phyloP scores from a whole-genome alignment of 2,888 invertebrate species.

The Balanococcus diminutus region DNA sequence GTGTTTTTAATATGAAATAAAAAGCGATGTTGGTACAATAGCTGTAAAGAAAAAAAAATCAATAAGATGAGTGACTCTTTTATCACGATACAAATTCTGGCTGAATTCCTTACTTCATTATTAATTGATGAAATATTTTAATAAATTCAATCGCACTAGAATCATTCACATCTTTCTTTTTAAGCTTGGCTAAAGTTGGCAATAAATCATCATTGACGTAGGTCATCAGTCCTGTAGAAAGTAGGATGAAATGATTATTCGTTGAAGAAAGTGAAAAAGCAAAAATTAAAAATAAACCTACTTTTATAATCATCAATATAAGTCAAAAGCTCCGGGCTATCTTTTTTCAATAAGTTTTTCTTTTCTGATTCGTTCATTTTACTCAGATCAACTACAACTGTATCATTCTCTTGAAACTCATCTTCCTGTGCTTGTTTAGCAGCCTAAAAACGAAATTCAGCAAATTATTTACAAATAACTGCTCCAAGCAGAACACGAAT shows the following conservation, averaged over 20 bases:
- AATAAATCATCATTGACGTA: slow-evolving; percentile 62
- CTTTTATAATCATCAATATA: slow-evolving; percentile 78
- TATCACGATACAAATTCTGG: neutral
- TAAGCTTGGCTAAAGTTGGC: slow-evolving; percentile 72
- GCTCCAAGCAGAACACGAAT: neutral
- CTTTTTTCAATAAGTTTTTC: slow-evolving; percentile 76
- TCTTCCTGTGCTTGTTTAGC: slow-evolving; percentile 59
- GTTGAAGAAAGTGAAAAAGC: neutral
- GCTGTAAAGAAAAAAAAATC: slow-evolving; percentile 65
- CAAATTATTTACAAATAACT: neutral
- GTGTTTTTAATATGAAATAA: slow-evolving; percentile 83
- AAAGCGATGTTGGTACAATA: slow-evolving; percentile 86
- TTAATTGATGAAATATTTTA: slow-evolving; percentile 71
- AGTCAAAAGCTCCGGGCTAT: slow-evolving; percentile 84
- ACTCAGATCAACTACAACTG: slow-evolving; percentile 77
- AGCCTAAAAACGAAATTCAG: slow-evolving; percentile 58
- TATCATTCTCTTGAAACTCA: slow-evolving; percentile 64
- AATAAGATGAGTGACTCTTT: neutral
- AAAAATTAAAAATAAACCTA: slow-evolving; percentile 20
- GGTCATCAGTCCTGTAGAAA: neutral
- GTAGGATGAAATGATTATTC: neutral
- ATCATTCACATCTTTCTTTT: slow-evolving; percentile 68
- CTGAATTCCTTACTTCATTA: slow-evolving; percentile 64
- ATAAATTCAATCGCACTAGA: slow-evolving; percentile 75
- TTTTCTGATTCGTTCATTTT: slow-evolving; percentile 78